Evolutionary conservation across 2,113 vertebrate genomes (phyloP), one percentile per base, ranked within the genome.

Genomic region (Propithecus coquereli): DNA sequence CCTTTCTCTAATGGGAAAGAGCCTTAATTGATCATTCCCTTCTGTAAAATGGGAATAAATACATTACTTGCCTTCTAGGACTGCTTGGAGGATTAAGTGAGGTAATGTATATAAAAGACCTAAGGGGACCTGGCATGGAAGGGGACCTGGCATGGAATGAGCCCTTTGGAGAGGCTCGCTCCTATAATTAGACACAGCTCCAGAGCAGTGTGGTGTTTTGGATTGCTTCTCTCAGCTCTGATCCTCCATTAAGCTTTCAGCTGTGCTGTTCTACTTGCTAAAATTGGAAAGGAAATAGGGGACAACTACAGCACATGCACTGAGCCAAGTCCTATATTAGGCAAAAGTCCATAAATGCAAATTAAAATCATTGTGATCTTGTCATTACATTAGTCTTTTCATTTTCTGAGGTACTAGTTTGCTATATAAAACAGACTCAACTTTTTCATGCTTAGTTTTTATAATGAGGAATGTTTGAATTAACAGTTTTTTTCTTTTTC

Each of bases 401-500:
- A 30, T 54, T 63, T 94, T 76, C 77, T 89, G 14, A 50, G 57
- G 37, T 71, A 45, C 16, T 47, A 9, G 50, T 57, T 74, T 68
- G 27, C 77, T 61, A 0, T 85, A 10, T 84, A 63, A 85, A 91
- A 52, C 20, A 74, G 50, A 37, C 50, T 84, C 6, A 17, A 32
- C 34, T 66, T 59, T 96, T 71, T n/a, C 1, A 6, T 87, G 14
- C 27, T 74, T 45, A 45, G 65, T 92, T 86, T 2, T 95, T 84
- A 30, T 82, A 32, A 76, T 65, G 81, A 85, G 54, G 59, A 90
- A 83, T 40, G 30, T 85, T 85, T 61, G 57, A 54, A 70, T 93
- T 97, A 96, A 97, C 37, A 73, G 23, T 52, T 54, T 96, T 88
- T 94, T 1, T 98, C 91, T 97, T 97, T 97, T 98, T 98, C 97